phyloP scores from a whole-genome alignment of 2,113 vertebrate genomes.

The Xyliphius kryptos region DNA sequence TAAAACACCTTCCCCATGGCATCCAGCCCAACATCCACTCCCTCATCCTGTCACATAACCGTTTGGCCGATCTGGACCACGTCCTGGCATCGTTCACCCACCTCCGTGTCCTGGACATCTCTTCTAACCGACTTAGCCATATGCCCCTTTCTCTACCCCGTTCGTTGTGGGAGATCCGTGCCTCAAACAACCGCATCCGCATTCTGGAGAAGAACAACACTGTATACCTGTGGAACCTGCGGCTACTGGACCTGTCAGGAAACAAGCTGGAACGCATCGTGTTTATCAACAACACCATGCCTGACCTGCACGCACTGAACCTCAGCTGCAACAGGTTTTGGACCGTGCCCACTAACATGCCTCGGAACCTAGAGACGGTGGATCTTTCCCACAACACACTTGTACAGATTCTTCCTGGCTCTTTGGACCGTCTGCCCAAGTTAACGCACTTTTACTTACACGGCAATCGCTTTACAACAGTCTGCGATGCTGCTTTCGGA shows the following conservation, averaged over 20 bases:
- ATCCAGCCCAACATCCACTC: conserved; percentile 83
- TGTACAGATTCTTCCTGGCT: conserved; percentile 81
- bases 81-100: conserved; percentile 78
- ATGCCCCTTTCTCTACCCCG: conserved; percentile 79
- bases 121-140: conserved; percentile 76
- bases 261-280: conserved; percentile 86
- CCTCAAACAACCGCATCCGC: conserved; percentile 78
- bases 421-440: conserved; percentile 70
- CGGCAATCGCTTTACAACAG: conserved; percentile 78
- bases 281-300: conserved; percentile 92
- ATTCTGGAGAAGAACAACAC: conserved; percentile 89
- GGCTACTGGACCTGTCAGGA: conserved; percentile 76
- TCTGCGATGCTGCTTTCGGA: conserved; percentile 74
- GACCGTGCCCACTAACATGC: conserved; percentile 94
- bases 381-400: conserved; percentile 88
- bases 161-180: conserved; percentile 85
- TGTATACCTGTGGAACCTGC: conserved; percentile 91
- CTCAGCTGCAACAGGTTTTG: conserved; percentile 89
- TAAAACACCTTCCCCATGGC: conserved; percentile 74
- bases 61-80: conserved; percentile 74
- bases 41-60: conserved; percentile 88
- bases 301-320: conserved; percentile 76
- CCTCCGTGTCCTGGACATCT: conserved; percentile 84
- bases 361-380: conserved; percentile 70
- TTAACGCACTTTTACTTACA: conserved; percentile 81